A percentile compares a stretch with the other conserved stretches of the same genome.
Evolutionary conservation across 2,113 vertebrate species (phyloP).

Genomic region (Phaethornis superciliosus): DNA sequence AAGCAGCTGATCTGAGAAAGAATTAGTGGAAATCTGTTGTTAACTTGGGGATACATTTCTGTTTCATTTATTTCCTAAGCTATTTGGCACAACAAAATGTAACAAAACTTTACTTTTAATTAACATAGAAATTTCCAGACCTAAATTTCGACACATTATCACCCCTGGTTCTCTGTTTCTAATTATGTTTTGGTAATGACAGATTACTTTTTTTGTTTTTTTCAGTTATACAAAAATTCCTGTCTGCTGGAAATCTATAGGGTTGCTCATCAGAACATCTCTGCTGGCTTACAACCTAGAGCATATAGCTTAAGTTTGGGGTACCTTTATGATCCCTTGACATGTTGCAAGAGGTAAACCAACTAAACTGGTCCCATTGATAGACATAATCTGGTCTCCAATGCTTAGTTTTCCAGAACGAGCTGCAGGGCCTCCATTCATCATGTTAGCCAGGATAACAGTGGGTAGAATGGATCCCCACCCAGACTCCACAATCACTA

Average conservation of each 20-base stretch:
- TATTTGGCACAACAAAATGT: neutral
- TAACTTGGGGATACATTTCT: neutral
- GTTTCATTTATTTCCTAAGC: neutral
- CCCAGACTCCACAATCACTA: slow-evolving; percentile 97
- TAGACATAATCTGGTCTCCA: slow-evolving; percentile 99
- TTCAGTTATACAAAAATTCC: neutral
- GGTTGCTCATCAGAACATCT: neutral
- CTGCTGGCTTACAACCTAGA: neutral
- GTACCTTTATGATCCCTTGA: slow-evolving; percentile 98
- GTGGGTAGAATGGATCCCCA: slow-evolving; percentile 99
- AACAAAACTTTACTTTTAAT: neutral
- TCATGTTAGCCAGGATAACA: slow-evolving; percentile 98
- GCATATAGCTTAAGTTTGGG: neutral
- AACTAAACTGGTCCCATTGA: slow-evolving; percentile 97
- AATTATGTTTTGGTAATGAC: neutral
- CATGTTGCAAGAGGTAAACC: slow-evolving; percentile 97
- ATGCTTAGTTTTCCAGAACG: slow-evolving; percentile 98
- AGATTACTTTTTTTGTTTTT: neutral
- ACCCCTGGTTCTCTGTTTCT: neutral
- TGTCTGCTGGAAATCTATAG: neutral
- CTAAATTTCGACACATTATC: neutral
- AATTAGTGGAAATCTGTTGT: neutral
- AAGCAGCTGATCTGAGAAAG: neutral
- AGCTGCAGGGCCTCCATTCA: slow-evolving; percentile 94
- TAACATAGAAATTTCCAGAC: neutral